phyloP scores from a whole-genome alignment of 2,888 invertebrate species.

The Aphodius sticticus region DNA sequence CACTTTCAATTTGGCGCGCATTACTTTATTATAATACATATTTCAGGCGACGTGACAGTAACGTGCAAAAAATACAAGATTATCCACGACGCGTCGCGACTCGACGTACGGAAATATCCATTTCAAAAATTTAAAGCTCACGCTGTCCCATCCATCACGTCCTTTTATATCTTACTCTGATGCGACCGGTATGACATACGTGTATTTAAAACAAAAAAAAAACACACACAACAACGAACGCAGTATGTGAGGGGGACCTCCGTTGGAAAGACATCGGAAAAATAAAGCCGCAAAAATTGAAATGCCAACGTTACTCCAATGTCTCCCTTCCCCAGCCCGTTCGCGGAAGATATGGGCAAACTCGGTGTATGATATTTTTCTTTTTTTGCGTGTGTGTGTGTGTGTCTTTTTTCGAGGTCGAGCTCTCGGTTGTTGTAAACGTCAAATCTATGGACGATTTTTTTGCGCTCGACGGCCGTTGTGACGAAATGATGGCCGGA shows the following conservation, averaged over 20 bases:
- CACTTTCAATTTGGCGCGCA: not conserved
- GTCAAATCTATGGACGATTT: not conserved
- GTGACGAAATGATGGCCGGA: not conserved
- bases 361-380: not conserved
- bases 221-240: not conserved
- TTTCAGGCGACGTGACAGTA: not conserved
- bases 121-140: conserved; percentile 4
- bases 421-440: not conserved
- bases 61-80: not conserved
- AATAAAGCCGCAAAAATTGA: conserved; percentile 4
- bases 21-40: conserved; percentile 4
- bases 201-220: not conserved
- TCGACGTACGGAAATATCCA: not conserved
- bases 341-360: not conserved
- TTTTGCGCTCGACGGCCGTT: not conserved
- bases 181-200: not conserved
- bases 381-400: not conserved
- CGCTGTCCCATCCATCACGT: not conserved
- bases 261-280: not conserved
- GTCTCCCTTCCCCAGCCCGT: not conserved
- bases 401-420: not conserved
- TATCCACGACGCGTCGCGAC: not conserved
- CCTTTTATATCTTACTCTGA: not conserved
- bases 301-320: not conserved
- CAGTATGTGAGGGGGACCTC: not conserved